Evolutionary conservation across 2,113 vertebrate genomes (phyloP), one percentile per base, ranked within the genome.

Genomic region (Puma concolor): DNA sequence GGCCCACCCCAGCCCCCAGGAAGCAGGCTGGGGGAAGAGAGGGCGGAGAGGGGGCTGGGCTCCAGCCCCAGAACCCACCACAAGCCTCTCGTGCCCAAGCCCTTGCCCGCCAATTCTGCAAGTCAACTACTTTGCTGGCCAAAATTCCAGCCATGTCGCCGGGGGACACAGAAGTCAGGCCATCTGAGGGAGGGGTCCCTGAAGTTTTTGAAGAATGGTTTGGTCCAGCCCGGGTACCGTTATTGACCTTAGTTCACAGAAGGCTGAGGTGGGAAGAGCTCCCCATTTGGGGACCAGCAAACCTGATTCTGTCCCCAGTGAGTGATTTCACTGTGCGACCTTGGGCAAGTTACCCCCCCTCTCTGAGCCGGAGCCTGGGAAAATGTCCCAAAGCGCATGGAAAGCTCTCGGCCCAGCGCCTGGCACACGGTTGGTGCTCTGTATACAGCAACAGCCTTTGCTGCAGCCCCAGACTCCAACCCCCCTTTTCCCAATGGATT

Each of bases 401-500:
- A 27, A 41, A 88, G 74, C 82, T 27, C 64, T 77, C 21, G 25
- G 74, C 33, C 4, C 0, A 3, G 48, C 2, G 15, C 74, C 77
- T 71, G 64, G 63, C 38, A 80, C 63, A 54, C 7, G 5, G 60
- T 8, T 52, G 38, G 94, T 79, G 44, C 80, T 84, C 36, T 5
- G 67, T 2, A n/a, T 44, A 23, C 1, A 12, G 77, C 44, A 41
- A 19, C 67, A 81, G 85, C 77, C 66, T 77, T 27, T 21, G 31
- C 6, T 41, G 67, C 66, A 74, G 33, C 89, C 72, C 44, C 41
- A 38, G 52, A 38, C 92, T 36, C 38, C 92, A 93, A 52, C 63
- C 44, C 72, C 54, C 10, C 31, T n/a, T 86, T 66, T 91, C 97
- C 97, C 95, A 88, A 2, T 74, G 88, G 97, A 88, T 97, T 97